Conservation (phyloP, 2,113 vertebrate species). For the Bubalus kerabau region DNA sequence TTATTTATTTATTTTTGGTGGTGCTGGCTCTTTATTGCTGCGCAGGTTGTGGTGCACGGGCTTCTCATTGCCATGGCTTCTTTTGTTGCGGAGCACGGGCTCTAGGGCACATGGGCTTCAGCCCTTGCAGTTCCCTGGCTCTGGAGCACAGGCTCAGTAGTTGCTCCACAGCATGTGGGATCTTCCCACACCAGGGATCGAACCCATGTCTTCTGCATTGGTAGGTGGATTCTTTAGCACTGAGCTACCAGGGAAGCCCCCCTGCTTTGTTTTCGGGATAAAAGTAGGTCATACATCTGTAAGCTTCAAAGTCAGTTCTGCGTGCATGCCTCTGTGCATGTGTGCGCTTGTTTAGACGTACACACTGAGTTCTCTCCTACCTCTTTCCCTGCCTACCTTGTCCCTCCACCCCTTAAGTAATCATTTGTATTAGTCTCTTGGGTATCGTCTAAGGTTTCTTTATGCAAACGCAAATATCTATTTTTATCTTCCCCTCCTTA, state of each 20-base stretch:
- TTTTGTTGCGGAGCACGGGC: neutral
- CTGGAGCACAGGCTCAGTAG: neutral
- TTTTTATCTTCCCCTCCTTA: conserved; percentile 21
- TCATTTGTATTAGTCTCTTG: conserved; percentile 33
- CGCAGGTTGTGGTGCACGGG: neutral
- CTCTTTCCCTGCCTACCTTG: neutral
- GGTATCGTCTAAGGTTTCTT: neutral
- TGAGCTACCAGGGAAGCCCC: neutral
- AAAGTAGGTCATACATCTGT: neutral
- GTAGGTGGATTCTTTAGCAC: neutral
- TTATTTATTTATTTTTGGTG: neutral
- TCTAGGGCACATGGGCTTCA: neutral
- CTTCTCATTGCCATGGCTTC: neutral
- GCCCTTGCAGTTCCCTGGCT: neutral
- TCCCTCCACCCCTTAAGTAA: neutral
- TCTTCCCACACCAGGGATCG: neutral
- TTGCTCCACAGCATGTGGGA: neutral
- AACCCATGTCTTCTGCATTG: neutral
- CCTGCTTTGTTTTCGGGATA: neutral
- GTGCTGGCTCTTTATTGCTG: neutral
- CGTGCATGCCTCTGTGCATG: neutral
- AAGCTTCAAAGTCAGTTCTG: neutral
- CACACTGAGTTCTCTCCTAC: neutral
- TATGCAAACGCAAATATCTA: neutral
- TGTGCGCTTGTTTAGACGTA: neutral